Evolutionary conservation across 1,140 invertebrate species (phyloP).

Genomic region (Galleria mellonella): DNA sequence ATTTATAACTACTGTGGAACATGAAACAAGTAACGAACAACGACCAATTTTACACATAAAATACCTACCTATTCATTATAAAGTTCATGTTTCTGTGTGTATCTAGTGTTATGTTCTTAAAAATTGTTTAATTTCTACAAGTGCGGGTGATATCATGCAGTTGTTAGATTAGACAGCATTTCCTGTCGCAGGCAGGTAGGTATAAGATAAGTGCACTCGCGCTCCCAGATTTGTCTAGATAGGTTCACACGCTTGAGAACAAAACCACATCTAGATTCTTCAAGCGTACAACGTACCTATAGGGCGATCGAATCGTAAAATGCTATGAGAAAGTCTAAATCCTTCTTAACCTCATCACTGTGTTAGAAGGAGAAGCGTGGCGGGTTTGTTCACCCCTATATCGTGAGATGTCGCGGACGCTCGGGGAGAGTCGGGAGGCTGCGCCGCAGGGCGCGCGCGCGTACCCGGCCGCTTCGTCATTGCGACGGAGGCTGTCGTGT

Average conservation of each 20-base stretch:
- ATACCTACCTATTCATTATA: too few species aligned
- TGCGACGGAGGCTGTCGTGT: constrained; percentile 69
- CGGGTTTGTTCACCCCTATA: constrained; percentile 65
- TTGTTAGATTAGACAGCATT: too few species aligned
- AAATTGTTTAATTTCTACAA: too few species aligned
- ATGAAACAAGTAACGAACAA: too few species aligned
- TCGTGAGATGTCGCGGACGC: constrained; percentile 43
- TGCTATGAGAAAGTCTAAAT: constrained; percentile 63
- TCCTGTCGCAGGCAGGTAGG: not conserved
- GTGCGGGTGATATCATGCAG: too few species aligned
- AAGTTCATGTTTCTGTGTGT: too few species aligned
- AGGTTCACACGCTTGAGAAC: constrained; percentile 9
- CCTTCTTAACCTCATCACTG: constrained; percentile 67
- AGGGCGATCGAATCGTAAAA: constrained; percentile 56
- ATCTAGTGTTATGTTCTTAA: too few species aligned
- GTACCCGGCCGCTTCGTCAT: constrained; percentile 69
- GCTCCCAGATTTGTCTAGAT: not conserved
- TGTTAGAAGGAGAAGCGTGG: constrained; percentile 65
- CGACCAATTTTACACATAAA: too few species aligned
- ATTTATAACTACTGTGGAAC: too few species aligned
- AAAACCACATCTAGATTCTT: constrained; percentile 18
- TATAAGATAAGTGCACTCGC: not conserved
- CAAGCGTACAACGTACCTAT: constrained; percentile 14
- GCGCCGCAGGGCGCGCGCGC: constrained; percentile 64
- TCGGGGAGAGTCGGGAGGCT: constrained; percentile 56